Conservation (phyloP, 2,797 vertebrate species). For the Acrossocheilus wenchowensis region DNA sequence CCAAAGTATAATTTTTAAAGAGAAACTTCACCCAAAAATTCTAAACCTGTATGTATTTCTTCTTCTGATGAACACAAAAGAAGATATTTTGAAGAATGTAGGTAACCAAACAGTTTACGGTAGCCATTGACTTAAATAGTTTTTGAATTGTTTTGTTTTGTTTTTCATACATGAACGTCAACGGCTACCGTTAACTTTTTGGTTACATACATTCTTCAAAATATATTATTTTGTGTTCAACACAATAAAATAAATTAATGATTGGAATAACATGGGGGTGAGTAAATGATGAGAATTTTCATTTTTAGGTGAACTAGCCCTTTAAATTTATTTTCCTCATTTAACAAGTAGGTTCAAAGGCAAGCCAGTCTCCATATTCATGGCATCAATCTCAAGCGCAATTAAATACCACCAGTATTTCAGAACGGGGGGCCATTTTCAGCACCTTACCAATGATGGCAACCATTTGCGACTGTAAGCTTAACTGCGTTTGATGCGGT, state of each 20-base stretch:
- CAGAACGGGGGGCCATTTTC: not conserved
- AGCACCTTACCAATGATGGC: not conserved
- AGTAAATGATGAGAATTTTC: not conserved
- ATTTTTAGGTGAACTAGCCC: not conserved
- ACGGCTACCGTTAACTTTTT: no score
- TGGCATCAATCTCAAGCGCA: not conserved
- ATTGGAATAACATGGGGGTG: not conserved
- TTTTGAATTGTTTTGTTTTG: no score
- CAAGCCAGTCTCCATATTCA: not conserved
- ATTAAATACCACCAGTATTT: conserved; percentile 8
- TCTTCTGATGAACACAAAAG: not conserved
- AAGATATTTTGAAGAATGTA: not conserved
- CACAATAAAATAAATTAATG: no score
- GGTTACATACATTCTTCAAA: no score
- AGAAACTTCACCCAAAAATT: no score
- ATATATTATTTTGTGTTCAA: no score
- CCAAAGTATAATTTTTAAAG: not conserved
- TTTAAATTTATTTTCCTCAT: conserved; percentile 5
- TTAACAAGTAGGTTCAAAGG: not conserved
- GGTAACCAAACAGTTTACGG: not conserved
- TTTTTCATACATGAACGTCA: no score
- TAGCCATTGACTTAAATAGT: not conserved
- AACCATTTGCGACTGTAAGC: conserved; percentile 1
- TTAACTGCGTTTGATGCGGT: not conserved
- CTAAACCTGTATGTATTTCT: not conserved